Percentiles rank a stretch among this genome's conserved stretches.
These are phyloP conservation scores for Ellobius talpinus DNA, from an alignment of 2,113 vertebrate genomes.

Conservation along the genomic window DNA sequence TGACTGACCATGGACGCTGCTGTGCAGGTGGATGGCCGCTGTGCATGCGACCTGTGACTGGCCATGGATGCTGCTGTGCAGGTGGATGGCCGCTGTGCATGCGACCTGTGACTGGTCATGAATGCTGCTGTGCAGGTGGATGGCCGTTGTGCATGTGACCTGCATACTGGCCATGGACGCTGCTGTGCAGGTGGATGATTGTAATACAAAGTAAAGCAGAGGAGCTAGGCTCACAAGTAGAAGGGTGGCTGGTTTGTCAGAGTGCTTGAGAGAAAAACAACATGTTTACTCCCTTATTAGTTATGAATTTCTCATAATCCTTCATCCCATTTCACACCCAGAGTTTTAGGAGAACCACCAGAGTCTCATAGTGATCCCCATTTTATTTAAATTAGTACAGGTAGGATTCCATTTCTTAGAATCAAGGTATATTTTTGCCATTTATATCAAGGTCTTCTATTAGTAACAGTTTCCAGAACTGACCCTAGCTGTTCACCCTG, in stretches of 20 bases:
- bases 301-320: not conserved
- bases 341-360: slow-evolving; percentile 12
- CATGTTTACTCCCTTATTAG: not conserved
- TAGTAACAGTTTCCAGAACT: slow-evolving; percentile 20
- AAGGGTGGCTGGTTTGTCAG: not conserved
- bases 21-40: accelerated
- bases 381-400: slow-evolving; percentile 40
- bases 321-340: not conserved
- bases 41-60: not conserved
- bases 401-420: slow-evolving; percentile 29
- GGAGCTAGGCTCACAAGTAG: not conserved
- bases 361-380: not conserved
- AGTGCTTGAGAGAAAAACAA: not conserved
- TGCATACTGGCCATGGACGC: not conserved
- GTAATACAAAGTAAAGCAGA: not conserved
- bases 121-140: too few relatives aligned
- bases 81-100: accelerated
- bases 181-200: accelerated
- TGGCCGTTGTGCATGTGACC: not conserved
- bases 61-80: too few relatives aligned
- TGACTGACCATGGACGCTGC: not conserved
- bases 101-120: not conserved
- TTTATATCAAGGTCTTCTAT: not conserved
- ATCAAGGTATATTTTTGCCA: not conserved
- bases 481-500: not conserved